Base-by-base conservation (phyloP, 2,113 vertebrate species). In the Rhinolophus ferrumequinum region DNA sequence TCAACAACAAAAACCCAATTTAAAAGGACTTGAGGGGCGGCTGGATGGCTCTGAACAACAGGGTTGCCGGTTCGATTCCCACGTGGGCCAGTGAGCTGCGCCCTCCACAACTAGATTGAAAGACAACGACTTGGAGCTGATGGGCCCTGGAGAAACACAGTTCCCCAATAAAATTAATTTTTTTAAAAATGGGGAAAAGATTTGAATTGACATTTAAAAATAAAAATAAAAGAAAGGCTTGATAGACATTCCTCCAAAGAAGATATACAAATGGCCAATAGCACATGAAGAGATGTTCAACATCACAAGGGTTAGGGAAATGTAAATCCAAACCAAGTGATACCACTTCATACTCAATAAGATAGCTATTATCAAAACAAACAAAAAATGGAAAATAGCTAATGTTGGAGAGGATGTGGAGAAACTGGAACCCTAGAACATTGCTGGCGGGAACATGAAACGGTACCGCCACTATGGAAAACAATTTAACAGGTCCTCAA, bases 361-460 rank as follows among this genome's bases (percentile, higher is more conserved):
- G 12, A 88, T n/a, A 30, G 24, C n/a, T 75, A 52, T 54, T 44
- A 73, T 41, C n/a, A 60, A 77, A 54, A 52, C n/a, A 67, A 67
- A 58, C 11, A 93, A 86, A 92, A 52, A 96, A 60, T 9, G 72
- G n/a, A 93, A 88, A 88, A 69, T 70, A 91, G 18, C 26, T 54
- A 88, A 60, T 28, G 8, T 3, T 82, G 52, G 80, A 14, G 22
- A 76, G 22, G 24, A 64, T 38, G 7, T 72, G 30, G 56, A 96
- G 22, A 90, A 77, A 84, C 5, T 33, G 18, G 62, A 95, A 83
- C 13, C 21, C 33, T 41, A n/a, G 54, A 19, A 28, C 3, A 47
- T 1, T 47, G 44, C 38, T 73, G 33, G 9, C 60, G 2, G 50
- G 62, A 89, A 79, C 33, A 30, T 54, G 79, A 77, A 77, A 84